These are phyloP conservation scores for Baryphthengus martii DNA, from an alignment of 2,113 vertebrate species.

Conservation along the genomic window DNA sequence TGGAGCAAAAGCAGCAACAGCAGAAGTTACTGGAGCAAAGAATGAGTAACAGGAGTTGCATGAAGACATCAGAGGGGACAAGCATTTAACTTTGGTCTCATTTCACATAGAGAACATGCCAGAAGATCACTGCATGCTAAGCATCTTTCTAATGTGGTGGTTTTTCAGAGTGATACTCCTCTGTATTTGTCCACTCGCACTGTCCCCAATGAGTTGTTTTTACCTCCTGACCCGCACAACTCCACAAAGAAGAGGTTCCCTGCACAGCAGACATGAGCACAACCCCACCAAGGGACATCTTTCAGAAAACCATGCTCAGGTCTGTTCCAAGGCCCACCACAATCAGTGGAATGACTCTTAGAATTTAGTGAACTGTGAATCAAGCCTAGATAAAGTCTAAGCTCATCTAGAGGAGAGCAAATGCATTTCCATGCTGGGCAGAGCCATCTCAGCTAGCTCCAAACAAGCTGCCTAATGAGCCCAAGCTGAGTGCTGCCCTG, in stretches of 20 bases:
- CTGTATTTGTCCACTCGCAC: not conserved
- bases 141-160: not conserved
- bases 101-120: not conserved
- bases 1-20: not conserved
- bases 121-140: not conserved
- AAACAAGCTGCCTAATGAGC: constrained; percentile 14
- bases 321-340: not conserved
- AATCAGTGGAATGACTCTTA: not conserved
- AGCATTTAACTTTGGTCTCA: not conserved
- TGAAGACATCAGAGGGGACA: not conserved
- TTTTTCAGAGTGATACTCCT: not conserved
- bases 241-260: not conserved
- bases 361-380: not conserved
- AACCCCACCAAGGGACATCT: not conserved
- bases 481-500: not conserved
- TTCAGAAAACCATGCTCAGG: not conserved
- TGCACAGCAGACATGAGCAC: rapidly evolving
- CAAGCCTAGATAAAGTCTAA: not conserved
- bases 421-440: not conserved
- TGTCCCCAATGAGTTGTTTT: not conserved
- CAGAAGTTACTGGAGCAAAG: not conserved
- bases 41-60: not conserved
- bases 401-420: not conserved
- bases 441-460: not conserved
- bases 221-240: not conserved